Conservation (phyloP, 2,797 vertebrate genomes). For the Sparidentex hasta region DNA sequence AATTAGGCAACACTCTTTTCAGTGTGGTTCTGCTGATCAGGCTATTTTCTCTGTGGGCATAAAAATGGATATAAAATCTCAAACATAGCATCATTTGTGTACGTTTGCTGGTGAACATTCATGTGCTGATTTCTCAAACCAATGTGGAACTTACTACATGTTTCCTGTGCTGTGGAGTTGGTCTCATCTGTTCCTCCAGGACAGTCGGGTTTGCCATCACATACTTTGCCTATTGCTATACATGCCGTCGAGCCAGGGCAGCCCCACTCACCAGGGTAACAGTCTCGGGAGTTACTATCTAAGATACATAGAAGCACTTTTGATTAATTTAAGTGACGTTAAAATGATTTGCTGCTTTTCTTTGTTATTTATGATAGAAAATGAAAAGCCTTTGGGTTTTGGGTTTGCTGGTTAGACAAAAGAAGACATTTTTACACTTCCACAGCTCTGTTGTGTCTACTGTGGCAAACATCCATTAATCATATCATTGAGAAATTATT, state of each 20-base stretch:
- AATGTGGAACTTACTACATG: slow-evolving; percentile 74
- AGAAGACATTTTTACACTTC: too few relatives aligned
- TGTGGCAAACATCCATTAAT: too few relatives aligned
- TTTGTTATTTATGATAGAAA: too few relatives aligned
- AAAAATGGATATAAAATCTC: not conserved
- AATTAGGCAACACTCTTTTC: not conserved
- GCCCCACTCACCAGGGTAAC: slow-evolving; percentile 87
- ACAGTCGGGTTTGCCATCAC: slow-evolving; percentile 80
- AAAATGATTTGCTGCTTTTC: too few relatives aligned
- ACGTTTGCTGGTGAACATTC: not conserved
- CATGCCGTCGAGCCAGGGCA: slow-evolving; percentile 80
- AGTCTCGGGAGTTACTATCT: slow-evolving; percentile 82
- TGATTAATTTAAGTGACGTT: not conserved
- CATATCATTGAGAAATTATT: not conserved
- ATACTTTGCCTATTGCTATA: slow-evolving; percentile 80
- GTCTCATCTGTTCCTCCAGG: slow-evolving; percentile 83
- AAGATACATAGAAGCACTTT: slow-evolving; percentile 9
- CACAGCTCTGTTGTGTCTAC: too few relatives aligned
- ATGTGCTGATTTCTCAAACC: not conserved
- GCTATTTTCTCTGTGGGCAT: not conserved
- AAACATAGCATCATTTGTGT: not conserved
- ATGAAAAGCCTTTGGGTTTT: too few relatives aligned
- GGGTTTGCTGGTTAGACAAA: too few relatives aligned
- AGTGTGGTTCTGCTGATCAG: not conserved
- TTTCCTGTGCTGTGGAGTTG: slow-evolving; percentile 78